A percentile compares a stretch with the other conserved stretches of the same genome.
Conservation (phyloP, 2,888 invertebrate genomes). For the Spilarctia lutea region DNA sequence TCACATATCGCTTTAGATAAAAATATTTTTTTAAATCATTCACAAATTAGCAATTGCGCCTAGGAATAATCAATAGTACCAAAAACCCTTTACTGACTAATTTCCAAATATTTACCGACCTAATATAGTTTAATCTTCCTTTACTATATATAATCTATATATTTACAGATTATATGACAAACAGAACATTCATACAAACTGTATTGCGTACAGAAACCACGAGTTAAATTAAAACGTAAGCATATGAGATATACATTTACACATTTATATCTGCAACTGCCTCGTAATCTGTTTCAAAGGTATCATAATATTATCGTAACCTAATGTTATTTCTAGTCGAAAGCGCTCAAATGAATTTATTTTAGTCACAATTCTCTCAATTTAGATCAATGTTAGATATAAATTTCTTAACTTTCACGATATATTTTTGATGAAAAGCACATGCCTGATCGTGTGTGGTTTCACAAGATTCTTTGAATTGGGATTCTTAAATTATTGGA, state of each 20-base stretch:
- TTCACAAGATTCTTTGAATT: constrained; percentile 39
- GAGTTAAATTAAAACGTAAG: constrained; percentile 28
- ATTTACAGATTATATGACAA: constrained; percentile 26
- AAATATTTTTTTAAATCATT: too few species aligned
- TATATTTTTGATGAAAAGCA: constrained; percentile 45
- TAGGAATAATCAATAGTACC: too few species aligned
- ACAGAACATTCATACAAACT: constrained; percentile 20
- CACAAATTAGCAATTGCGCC: too few species aligned
- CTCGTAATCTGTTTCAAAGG: constrained; percentile 25
- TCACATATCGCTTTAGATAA: too few species aligned
- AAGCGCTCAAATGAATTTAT: constrained; percentile 39
- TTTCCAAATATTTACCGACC: background rate
- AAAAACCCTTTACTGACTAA: too few species aligned
- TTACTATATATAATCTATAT: constrained; percentile 23
- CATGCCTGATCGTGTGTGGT: constrained; percentile 32
- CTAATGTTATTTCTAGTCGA: constrained; percentile 37
- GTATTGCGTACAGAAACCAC: constrained; percentile 23
- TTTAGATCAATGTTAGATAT: constrained; percentile 22
- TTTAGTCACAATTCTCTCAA: constrained; percentile 30
- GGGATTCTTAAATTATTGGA: constrained; percentile 41
- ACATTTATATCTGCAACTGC: constrained; percentile 21
- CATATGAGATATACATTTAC: constrained; percentile 6
- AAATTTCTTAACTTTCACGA: constrained; percentile 39
- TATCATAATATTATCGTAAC: constrained; percentile 44
- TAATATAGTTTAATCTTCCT: constrained; percentile 18